These are phyloP conservation scores for Ornithoptera alexandrae DNA, from an alignment of 2,888 invertebrate genomes.

Conservation along the genomic window DNA sequence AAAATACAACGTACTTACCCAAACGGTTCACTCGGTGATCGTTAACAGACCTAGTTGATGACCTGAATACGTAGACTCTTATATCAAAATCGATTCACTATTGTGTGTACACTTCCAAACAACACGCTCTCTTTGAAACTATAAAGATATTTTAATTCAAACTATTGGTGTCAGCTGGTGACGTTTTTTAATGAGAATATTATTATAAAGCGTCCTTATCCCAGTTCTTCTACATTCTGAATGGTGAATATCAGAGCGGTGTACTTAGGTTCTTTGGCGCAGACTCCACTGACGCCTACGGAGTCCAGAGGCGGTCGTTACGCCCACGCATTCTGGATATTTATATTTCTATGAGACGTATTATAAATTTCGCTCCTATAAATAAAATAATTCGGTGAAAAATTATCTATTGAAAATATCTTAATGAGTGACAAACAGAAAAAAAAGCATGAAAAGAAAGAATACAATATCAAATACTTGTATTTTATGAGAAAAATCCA, in stretches of 20 bases:
- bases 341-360: background rate
- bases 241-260: conserved; percentile 21
- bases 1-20: conserved; percentile 21
- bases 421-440: background rate
- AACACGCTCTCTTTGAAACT: background rate
- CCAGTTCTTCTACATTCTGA: conserved; percentile 1
- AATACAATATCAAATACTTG: background rate
- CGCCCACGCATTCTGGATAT: conserved; percentile 24
- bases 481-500: background rate
- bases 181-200: background rate
- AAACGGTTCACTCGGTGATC: conserved; percentile 7
- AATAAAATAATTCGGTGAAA: background rate
- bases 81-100: conserved; percentile 13
- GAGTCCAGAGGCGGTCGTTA: conserved; percentile 51
- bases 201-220: conserved; percentile 6
- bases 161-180: background rate
- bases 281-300: conserved; percentile 31
- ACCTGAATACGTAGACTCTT: conserved; percentile 2
- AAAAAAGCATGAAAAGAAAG: background rate
- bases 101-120: background rate
- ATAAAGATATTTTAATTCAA: background rate
- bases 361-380: background rate
- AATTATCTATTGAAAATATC: background rate
- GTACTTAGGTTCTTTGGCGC: conserved; percentile 30
- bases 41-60: conserved; percentile 11